Percentiles rank a stretch among this genome's conserved stretches.
phyloP scores from a whole-genome alignment of 1,140 invertebrate species.

The Caligus rogercresseyi region DNA sequence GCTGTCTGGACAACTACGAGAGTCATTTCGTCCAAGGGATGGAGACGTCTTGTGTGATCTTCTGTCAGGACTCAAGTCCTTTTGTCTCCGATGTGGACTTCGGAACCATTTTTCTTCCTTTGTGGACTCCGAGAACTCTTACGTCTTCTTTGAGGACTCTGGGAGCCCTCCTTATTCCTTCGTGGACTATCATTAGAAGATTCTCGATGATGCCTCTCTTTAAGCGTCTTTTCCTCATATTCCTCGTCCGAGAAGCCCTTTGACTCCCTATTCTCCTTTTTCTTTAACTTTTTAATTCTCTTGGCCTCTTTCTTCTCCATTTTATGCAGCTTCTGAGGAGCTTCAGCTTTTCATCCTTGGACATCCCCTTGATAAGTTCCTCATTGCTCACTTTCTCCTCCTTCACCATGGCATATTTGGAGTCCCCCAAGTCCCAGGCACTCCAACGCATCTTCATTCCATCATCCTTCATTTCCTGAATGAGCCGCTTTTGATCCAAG shows the following conservation, averaged over 20 bases:
- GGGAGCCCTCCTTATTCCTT: neutral
- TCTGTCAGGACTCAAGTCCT: no score
- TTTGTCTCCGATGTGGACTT: no score
- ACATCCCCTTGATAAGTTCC: slow-evolving; percentile 53
- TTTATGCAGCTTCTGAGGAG: slow-evolving; percentile 61
- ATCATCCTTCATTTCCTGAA: slow-evolving; percentile 55
- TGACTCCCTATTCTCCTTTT: slow-evolving; percentile 27
- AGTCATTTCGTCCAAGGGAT: no score
- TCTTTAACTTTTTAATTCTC: slow-evolving; percentile 38
- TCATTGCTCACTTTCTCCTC: slow-evolving; percentile 23
- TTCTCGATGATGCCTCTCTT: no score
- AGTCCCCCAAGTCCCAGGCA: slow-evolving; percentile 63
- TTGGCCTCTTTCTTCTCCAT: slow-evolving; percentile 30
- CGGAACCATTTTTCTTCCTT: no score
- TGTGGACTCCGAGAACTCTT: no score
- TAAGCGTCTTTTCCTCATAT: no score
- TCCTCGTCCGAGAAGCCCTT: no score
- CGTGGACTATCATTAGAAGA: no score
- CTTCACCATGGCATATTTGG: slow-evolving; percentile 33
- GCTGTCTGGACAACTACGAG: no score
- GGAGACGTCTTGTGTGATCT: no score
- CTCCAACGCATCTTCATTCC: slow-evolving; percentile 78
- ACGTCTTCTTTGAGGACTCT: neutral
- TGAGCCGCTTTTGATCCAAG: slow-evolving; percentile 31
- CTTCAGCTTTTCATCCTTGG: slow-evolving; percentile 73